Conservation (phyloP, 2,888 invertebrate species). For the Drosophila koepferae region DNA sequence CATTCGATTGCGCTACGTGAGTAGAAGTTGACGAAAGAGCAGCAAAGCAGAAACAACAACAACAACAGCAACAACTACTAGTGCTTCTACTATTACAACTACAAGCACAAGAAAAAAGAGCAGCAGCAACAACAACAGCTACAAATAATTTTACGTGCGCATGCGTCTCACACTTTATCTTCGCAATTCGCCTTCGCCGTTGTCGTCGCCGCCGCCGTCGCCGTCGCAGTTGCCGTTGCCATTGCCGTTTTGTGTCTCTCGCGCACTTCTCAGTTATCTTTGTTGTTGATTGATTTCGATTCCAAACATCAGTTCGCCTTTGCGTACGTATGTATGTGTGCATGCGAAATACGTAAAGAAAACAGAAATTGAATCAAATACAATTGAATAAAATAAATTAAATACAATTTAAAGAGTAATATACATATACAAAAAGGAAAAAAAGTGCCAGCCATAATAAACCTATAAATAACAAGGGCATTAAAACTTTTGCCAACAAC, state of each 20-base stretch:
- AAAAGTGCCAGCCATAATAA: slow-evolving; percentile 33
- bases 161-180: slow-evolving; percentile 57
- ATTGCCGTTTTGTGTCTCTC: slow-evolving; percentile 25
- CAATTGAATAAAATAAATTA: slow-evolving; percentile 33
- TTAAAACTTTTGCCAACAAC: slow-evolving; percentile 26
- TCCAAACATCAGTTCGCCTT: slow-evolving; percentile 40
- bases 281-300: slow-evolving; percentile 60
- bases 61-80: slow-evolving; percentile 2
- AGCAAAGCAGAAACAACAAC: slow-evolving; percentile 22
- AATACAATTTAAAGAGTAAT: slow-evolving; percentile 52
- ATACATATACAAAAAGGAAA: slow-evolving; percentile 37
- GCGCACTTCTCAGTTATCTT: slow-evolving; percentile 30
- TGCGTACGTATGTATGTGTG: slow-evolving; percentile 18
- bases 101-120: slow-evolving; percentile 5
- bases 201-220: slow-evolving; percentile 1
- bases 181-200: slow-evolving; percentile 41
- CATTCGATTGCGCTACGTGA: slow-evolving; percentile 41
- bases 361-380: slow-evolving; percentile 43
- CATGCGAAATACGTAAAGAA: slow-evolving; percentile 40
- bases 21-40: slow-evolving; percentile 32
- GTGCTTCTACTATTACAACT: neutral
- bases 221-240: slow-evolving; percentile 10
- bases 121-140: slow-evolving; percentile 10
- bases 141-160: slow-evolving; percentile 53
- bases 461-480: slow-evolving; percentile 44